Conservation (phyloP, 2,797 vertebrate genomes). For the Echiichthys vipera region DNA sequence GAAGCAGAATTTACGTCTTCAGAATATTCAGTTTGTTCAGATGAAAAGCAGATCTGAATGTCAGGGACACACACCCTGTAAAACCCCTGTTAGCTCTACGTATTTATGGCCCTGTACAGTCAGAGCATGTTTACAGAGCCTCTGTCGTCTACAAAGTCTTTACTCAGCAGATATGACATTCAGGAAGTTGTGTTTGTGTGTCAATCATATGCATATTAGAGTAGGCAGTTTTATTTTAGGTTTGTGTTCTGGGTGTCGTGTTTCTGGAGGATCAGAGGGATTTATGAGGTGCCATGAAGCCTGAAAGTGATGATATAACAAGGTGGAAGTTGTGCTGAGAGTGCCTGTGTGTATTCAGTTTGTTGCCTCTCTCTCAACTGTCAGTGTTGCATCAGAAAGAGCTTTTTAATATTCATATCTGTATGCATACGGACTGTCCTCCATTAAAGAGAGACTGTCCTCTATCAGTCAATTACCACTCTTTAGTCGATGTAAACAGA, state of each 20-base stretch:
- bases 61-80: not conserved
- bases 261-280: conserved; percentile 17
- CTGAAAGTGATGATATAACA: conserved; percentile 22
- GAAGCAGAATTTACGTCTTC: not conserved
- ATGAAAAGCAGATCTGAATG: conserved; percentile 1
- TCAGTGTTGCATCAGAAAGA: not conserved
- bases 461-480: too few relatives aligned
- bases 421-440: too few relatives aligned
- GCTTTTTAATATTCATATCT: not conserved
- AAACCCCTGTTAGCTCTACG: not conserved
- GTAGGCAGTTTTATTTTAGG: conserved; percentile 34
- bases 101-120: not conserved
- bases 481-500: too few relatives aligned
- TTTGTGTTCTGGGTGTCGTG: conserved; percentile 18
- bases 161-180: not conserved
- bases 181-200: not conserved
- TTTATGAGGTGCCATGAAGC: conserved; percentile 2
- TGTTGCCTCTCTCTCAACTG: not conserved
- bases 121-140: not conserved
- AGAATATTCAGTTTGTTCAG: not conserved
- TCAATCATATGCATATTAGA: not conserved
- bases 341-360: not conserved
- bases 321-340: not conserved
- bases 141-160: too few relatives aligned
- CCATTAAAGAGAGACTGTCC: too few relatives aligned